Conservation (phyloP, 1,140 invertebrate species). For the Zaprionus inermis region DNA sequence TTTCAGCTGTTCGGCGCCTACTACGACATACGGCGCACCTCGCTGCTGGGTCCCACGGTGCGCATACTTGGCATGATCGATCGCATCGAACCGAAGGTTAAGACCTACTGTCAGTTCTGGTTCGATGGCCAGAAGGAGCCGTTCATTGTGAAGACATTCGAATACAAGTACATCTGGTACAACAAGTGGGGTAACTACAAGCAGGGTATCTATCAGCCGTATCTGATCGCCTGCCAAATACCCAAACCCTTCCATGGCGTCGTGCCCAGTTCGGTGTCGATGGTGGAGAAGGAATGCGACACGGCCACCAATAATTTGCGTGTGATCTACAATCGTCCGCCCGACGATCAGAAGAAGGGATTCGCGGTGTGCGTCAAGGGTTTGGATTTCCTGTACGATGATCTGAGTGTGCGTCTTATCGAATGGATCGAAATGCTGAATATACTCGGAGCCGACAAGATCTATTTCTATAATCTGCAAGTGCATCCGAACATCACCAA, state of each 20-base stretch:
- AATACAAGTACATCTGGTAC: constrained; percentile 98
- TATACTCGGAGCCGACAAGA: constrained; percentile 95
- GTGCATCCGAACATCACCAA: constrained; percentile 96
- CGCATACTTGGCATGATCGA: constrained; percentile 96
- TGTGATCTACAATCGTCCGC: constrained; percentile 92
- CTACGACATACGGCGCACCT: constrained; percentile 91
- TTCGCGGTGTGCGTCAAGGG: constrained; percentile 98
- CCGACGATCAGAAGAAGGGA: constrained; percentile 88
- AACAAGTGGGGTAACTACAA: constrained; percentile 97
- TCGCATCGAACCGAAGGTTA: constrained; percentile 92
- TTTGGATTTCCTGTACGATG: constrained; percentile 95
- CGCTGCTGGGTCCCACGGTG: constrained; percentile 91
- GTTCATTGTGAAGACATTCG: constrained; percentile 91
- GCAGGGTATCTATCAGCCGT: constrained; percentile 95
- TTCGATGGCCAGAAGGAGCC: constrained; percentile 93
- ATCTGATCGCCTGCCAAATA: constrained; percentile 94
- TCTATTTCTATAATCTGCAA: constrained; percentile 96
- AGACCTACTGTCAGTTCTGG: constrained; percentile 95
- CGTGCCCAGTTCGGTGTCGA: constrained; percentile 93
- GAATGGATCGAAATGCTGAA: constrained; percentile 97
- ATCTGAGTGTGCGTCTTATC: constrained; percentile 94
- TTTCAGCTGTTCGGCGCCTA: constrained; percentile 96
- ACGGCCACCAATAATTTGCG: constrained; percentile 94
- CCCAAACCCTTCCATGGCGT: constrained; percentile 89
- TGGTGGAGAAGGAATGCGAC: constrained; percentile 94